phyloP scores from a whole-genome alignment of 2,797 vertebrate genomes.

The Pagetopsis macropterus region DNA sequence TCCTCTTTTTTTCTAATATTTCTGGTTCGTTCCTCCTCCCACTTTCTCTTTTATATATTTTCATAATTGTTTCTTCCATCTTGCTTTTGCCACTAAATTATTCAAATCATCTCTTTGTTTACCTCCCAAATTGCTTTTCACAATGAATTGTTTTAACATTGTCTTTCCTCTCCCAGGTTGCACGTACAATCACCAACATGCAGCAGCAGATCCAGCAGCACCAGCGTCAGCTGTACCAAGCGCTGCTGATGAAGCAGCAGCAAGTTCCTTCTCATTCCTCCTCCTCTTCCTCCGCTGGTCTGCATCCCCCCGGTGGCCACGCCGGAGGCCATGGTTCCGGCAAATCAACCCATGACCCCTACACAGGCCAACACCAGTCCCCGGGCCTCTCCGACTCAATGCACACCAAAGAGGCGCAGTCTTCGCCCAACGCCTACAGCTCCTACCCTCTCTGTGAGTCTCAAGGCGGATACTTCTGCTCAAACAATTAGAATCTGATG shows the following conservation, averaged over 20 bases:
- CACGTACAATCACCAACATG: slow-evolving; percentile 99
- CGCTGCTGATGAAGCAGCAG: slow-evolving; percentile 98
- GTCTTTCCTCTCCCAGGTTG: slow-evolving; percentile 84
- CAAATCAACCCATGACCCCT: slow-evolving; percentile 95
- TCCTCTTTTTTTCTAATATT: background rate
- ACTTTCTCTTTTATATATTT: background rate
- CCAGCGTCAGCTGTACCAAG: slow-evolving; percentile 99
- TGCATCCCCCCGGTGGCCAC: slow-evolving; percentile 84
- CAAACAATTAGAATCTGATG: background rate
- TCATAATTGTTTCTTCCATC: background rate
- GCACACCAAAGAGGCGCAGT: slow-evolving; percentile 98
- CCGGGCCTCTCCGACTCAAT: slow-evolving; percentile 91
- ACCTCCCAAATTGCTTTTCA: background rate
- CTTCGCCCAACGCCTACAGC: slow-evolving; percentile 94
- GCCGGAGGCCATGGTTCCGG: slow-evolving; percentile 85
- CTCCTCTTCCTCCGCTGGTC: slow-evolving; percentile 85
- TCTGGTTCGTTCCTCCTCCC: background rate
- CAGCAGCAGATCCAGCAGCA: slow-evolving; percentile 99
- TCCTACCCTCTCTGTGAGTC: slow-evolving; percentile 94
- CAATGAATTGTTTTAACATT: background rate
- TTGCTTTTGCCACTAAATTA: background rate
- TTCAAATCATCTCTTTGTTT: background rate
- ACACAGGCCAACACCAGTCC: slow-evolving; percentile 90
- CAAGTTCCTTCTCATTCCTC: slow-evolving; percentile 83
- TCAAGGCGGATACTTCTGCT: background rate